These are phyloP conservation scores for Delichon dasypus DNA, from an alignment of 2,797 vertebrate genomes.

Conservation along the genomic window DNA sequence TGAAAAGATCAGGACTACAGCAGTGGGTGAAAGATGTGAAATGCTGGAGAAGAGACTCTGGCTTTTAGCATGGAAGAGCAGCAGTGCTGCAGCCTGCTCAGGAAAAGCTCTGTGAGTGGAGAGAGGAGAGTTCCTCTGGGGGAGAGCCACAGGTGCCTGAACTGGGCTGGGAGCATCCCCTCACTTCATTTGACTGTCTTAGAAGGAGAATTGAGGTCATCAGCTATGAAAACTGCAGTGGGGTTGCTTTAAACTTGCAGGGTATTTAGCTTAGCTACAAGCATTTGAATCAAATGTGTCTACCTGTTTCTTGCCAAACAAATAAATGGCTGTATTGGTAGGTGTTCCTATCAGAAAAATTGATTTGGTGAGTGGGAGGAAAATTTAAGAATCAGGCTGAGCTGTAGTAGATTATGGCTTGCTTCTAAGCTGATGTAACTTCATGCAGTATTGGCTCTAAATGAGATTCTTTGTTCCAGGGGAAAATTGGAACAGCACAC, in stretches of 20 bases:
- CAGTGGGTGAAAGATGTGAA: not conserved
- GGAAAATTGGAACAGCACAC: not conserved
- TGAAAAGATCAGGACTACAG: not conserved
- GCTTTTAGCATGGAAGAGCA: not conserved
- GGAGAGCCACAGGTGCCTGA: not conserved
- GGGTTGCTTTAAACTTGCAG: not conserved
- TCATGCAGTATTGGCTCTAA: not conserved
- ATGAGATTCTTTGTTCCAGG: not conserved
- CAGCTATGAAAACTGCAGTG: not conserved
- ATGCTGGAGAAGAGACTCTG: not conserved
- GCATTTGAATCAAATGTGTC: not conserved
- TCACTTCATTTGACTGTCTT: not conserved
- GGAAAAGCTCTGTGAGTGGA: not conserved
- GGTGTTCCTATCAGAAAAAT: not conserved
- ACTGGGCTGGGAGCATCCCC: not conserved
- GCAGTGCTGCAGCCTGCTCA: not conserved
- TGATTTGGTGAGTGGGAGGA: not conserved
- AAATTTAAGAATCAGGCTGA: not conserved
- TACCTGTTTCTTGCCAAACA: not conserved
- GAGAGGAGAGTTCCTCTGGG: not conserved
- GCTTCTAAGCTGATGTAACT: not conserved
- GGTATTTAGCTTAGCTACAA: not conserved
- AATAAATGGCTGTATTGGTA: not conserved
- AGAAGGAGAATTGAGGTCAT: not conserved
- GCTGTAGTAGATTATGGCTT: not conserved